phyloP scores from a whole-genome alignment of 2,888 invertebrate species.

The Phasia obesa region DNA sequence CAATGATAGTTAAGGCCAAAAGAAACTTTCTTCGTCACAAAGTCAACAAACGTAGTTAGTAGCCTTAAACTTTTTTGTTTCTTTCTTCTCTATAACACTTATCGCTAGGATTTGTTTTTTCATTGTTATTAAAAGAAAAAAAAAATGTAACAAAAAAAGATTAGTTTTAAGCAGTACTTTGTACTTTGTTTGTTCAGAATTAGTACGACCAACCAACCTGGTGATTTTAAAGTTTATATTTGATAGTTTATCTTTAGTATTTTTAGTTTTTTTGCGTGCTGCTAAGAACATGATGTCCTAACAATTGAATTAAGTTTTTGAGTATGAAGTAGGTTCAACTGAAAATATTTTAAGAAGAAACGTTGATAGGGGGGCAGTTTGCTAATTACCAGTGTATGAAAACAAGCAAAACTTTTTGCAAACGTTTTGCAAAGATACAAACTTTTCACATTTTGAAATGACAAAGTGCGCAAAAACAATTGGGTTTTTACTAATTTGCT shows the following conservation, averaged over 20 bases:
- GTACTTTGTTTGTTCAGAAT: not conserved
- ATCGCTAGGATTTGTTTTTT: constrained; percentile 3
- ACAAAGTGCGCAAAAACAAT: too few relatives aligned
- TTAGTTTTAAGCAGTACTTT: not conserved
- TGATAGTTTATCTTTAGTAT: constrained; percentile 1
- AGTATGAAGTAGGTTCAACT: too few relatives aligned
- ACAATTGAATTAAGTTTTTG: too few relatives aligned
- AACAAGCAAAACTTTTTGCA: too few relatives aligned
- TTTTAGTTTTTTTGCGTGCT: not conserved
- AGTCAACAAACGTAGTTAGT: constrained; percentile 53
- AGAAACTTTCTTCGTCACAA: constrained; percentile 45
- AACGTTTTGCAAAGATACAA: too few relatives aligned
- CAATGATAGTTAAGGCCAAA: constrained; percentile 42
- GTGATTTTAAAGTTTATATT: constrained; percentile 27
- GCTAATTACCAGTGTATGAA: too few relatives aligned
- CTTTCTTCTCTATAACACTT: constrained; percentile 16
- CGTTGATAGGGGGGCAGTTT: too few relatives aligned
- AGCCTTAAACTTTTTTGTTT: constrained; percentile 35
- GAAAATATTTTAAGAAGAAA: too few relatives aligned
- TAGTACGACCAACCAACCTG: not conserved
- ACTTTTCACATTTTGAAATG: too few relatives aligned
- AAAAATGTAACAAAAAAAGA: constrained; percentile 12
- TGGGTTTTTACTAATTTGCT: too few relatives aligned
- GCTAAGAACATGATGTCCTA: not conserved
- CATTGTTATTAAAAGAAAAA: not conserved